Conservation (phyloP, 2,113 vertebrate species). For the Scatophagus argus region DNA sequence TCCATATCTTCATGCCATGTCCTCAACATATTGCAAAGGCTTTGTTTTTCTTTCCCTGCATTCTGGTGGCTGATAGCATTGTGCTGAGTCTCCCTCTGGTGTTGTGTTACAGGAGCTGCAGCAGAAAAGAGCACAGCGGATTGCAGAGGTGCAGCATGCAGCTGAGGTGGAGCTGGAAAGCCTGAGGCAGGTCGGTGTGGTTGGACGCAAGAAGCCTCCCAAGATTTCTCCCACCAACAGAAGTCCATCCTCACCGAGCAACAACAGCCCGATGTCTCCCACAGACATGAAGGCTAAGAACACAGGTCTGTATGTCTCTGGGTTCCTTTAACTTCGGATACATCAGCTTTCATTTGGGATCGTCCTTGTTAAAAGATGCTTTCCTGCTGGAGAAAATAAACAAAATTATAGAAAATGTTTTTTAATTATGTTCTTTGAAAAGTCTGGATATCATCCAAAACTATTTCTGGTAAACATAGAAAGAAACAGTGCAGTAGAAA, state of each 20-base stretch:
- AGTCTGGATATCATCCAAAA: background rate
- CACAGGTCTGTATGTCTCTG: slow-evolving; percentile 73
- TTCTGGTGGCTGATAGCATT: background rate
- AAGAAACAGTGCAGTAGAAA: background rate
- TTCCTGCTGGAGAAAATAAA: too few relatives aligned
- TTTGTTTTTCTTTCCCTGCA: background rate
- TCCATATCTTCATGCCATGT: background rate
- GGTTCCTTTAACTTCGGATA: background rate
- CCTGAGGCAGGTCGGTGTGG: slow-evolving; percentile 68
- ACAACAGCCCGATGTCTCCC: slow-evolving; percentile 42
- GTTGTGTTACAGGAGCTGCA: slow-evolving; percentile 87
- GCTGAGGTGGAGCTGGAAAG: slow-evolving; percentile 73
- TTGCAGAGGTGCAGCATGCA: slow-evolving; percentile 56
- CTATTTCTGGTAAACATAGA: background rate
- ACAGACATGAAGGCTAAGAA: slow-evolving; percentile 87
- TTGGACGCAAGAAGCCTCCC: slow-evolving; percentile 72
- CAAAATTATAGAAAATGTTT: too few relatives aligned
- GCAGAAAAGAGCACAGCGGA: slow-evolving; percentile 87
- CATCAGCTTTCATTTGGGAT: background rate
- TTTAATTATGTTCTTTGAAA: too few relatives aligned
- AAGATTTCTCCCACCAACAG: slow-evolving; percentile 62
- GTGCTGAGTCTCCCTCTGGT: slow-evolving; percentile 51
- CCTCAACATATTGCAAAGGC: too few relatives aligned
- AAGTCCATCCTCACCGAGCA: slow-evolving; percentile 35
- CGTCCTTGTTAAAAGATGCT: background rate